These are phyloP conservation scores for Rosalia funebris DNA, from an alignment of 2,888 invertebrate species.

Conservation along the genomic window DNA sequence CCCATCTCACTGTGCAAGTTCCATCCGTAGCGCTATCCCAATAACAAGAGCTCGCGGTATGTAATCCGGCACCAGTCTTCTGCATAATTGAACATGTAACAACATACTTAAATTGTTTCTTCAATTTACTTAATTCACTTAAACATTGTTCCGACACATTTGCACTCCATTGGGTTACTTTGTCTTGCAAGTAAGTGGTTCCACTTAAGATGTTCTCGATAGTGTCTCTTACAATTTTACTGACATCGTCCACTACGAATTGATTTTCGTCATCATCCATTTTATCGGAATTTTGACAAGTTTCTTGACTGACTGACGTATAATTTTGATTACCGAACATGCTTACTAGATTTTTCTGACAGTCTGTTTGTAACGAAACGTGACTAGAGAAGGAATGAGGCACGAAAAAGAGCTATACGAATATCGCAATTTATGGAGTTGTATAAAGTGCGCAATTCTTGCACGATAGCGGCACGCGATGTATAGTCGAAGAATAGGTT, in stretches of 20 bases:
- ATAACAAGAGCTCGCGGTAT: constrained; percentile 84
- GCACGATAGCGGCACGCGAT: constrained; percentile 36
- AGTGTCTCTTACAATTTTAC: constrained; percentile 78
- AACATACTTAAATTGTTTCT: constrained; percentile 86
- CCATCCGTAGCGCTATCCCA: constrained; percentile 87
- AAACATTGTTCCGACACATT: constrained; percentile 81
- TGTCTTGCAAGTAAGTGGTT: constrained; percentile 72
- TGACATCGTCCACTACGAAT: constrained; percentile 79
- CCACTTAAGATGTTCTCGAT: constrained; percentile 80
- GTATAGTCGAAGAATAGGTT: constrained; percentile 1
- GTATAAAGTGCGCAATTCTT: constrained; percentile 23
- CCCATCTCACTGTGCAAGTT: constrained; percentile 86
- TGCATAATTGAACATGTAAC: constrained; percentile 87
- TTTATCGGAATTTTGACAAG: constrained; percentile 49
- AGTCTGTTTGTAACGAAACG: constrained; percentile 18
- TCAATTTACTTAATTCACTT: constrained; percentile 76
- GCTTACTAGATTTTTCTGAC: constrained; percentile 29
- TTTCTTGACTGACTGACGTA: constrained; percentile 33
- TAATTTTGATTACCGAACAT: constrained; percentile 42
- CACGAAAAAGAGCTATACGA: constrained; percentile 27
- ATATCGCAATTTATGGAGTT: constrained; percentile 29
- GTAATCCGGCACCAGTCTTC: constrained; percentile 84
- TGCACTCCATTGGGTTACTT: constrained; percentile 79
- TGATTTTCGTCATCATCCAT: constrained; percentile 65
- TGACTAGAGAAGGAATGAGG: constrained; percentile 27